Base-by-base conservation (phyloP, 2,888 invertebrate genomes). In the Cryptus armator region DNA sequence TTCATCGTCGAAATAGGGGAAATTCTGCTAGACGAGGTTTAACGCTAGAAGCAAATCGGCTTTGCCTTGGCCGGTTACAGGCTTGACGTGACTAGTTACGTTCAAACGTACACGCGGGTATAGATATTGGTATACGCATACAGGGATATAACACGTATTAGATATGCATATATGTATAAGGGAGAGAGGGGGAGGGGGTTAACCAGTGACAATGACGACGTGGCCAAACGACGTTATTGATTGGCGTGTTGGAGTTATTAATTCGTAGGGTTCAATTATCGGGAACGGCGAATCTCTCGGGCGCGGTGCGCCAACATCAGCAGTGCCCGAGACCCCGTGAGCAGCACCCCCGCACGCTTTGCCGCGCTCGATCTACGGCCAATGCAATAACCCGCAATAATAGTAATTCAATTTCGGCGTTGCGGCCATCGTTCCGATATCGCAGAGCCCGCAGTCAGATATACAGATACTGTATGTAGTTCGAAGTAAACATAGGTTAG, bases 241-340 rank as follows among this genome's bases (percentile, higher is more conserved):
- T 92, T 92, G 92, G 90, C 90, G 91, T 91, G 91, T 80, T 79
- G 92, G 91, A 91, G 92, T 93, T 92, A 93, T 92, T 93, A 93
- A 93, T 93, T 92, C 91, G 91, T 89, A 84, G 89, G 90, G 92
- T 92, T 92, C 91, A 92, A 92, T 93, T 91, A 93, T 92, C 91
- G 90, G 85, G 81, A 80, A 70, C 86, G 82, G 86, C 86, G 82
- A 87, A 87, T 89, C 89, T 88, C 88, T 86, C 86, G 83, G 77
- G 85, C 82, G 76, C 80, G 77, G 72, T 81, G 86, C 68, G 24
- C 81, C 76, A 24, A 24, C 24, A 24, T 24, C 83, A 77, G 68
- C 32, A 16, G 16, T 19, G 44, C 32, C 14, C 37, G 53, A 71
- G 72, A 46, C 9, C 43, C 32, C 19, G 59, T 10, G 32, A 14